Evolutionary conservation across 2,797 vertebrate genomes (phyloP), one percentile per base, ranked within the genome.

Genomic region (Eurystomus glaucurus): DNA sequence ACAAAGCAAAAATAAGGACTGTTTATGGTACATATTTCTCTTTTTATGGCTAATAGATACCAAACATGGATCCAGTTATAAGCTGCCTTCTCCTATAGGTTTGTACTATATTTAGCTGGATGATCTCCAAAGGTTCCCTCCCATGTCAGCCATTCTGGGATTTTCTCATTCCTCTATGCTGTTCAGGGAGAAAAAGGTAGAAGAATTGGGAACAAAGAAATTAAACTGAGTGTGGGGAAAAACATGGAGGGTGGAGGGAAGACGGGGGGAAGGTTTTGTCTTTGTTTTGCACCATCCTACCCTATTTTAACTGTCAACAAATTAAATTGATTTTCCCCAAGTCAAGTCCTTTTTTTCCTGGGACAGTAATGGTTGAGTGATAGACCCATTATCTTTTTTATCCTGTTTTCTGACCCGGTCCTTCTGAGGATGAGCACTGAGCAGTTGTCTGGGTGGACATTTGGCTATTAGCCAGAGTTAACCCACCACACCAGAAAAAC

Each of bases 161-260:
- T 76, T 69, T 26, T 17, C 14, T 17, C 48, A 54, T 20, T 12
- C 3, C 6, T 41, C 31, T 54, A 37, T 37, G 19, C 4, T 21
- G 0, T 55, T 64, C 2, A 3, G 16, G 10, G 39, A 68, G 10
- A 80, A 94, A 72, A 15, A 83, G 7, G 5, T 25, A 72, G 9
- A 60, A 13, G 12, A 64, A 51, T 1, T 60, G 6, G 1, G 14
- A 72, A 16, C 16, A 29, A 72, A 77, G n/a, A 69, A 72, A 66
- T 22, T 0, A 57, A 48, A 18, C 6, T 33, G 8, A 85, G 5
- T 5, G 6, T 15, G 11, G 17, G 11, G 6, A 3, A 41, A 46
- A 41, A 90, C 37, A 43, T 4, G 5, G 12, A 76, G 4, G 4
- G 2, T 7, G 11, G 6, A 2, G 3, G 2, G 14, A 80, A 46